Evolutionary conservation across 2,113 vertebrate species (phyloP), one percentile per base, ranked within the genome.

Genomic region (Rhynchomys soricoides): DNA sequence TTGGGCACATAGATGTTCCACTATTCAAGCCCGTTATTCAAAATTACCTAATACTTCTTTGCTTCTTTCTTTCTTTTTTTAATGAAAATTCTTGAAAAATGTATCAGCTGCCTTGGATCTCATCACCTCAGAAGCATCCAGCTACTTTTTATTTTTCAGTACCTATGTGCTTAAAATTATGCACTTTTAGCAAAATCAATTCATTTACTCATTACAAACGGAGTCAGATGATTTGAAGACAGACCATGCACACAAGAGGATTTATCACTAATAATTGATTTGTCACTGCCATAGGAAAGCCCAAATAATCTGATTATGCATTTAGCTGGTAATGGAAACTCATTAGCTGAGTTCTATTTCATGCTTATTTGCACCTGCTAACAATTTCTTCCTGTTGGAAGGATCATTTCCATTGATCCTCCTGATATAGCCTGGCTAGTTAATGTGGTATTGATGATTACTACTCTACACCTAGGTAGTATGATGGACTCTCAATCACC

Each of bases 261-360:
- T 94, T 98, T 97, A 94, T 57, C 95, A 98, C 97, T 95, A 98
- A 96, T 97, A 98, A 98, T 95, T 98, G 96, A 98, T 98, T 98
- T 97, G 95, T 98, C 89, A 93, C 95, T 95, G 93, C 95, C 97
- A 75, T 93, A 15, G 83, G 74, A 98, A 91, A 93, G 92, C 96
- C 96, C 96, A 98, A 97, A 95, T 97, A 96, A 98, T 98, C 97
- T 95, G 97, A 98, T 98, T 98, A 98, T 97, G 93, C 98, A 96
- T 98, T 98, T 98, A 98, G 95, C 97, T 97, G 50, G 97, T 98
- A 97, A 98, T 98, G 97, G 94, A 98, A 97, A 97, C 97, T 98
- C 98, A 98, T 98, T 98, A 98, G 97, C 64, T 97, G 98, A 98
- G 98, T 98, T 98, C 97, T 97, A 98, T 98, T 98, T 98, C 98